These are phyloP conservation scores for Meganola albula DNA, from an alignment of 2,888 invertebrate species.

Conservation along the genomic window DNA sequence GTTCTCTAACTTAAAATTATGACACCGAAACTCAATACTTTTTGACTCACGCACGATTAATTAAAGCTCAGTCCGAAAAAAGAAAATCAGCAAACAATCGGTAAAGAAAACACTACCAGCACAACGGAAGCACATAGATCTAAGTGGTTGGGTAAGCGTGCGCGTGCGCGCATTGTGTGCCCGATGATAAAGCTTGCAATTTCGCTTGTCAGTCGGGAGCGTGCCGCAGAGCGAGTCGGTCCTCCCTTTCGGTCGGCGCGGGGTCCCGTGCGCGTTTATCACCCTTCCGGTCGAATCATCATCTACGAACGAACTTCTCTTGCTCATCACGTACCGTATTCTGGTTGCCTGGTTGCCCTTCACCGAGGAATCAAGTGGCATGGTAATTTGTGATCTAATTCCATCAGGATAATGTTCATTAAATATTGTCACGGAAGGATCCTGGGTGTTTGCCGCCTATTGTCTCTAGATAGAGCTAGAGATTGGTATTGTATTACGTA, in stretches of 20 bases:
- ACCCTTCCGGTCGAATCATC: conserved; percentile 40
- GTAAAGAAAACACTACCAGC: conserved; percentile 49
- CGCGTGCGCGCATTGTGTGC: conserved; percentile 48
- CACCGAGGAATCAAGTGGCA: conserved; percentile 58
- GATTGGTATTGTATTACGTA: conserved; percentile 66
- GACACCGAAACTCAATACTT: conserved; percentile 2
- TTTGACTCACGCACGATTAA: conserved; percentile 20
- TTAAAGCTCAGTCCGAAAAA: conserved; percentile 24
- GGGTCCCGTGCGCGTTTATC: conserved; percentile 33
- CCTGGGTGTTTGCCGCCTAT: conserved; percentile 49
- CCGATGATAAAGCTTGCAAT: conserved; percentile 67
- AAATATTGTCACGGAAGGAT: conserved; percentile 40
- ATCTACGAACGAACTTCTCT: conserved; percentile 30
- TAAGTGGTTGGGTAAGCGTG: conserved; percentile 58
- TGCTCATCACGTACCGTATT: conserved; percentile 32
- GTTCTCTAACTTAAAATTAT: too few relatives aligned
- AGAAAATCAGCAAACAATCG: conserved; percentile 47
- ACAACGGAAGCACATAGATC: conserved; percentile 67
- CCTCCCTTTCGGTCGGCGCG: conserved; percentile 33
- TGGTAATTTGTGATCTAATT: conserved; percentile 65
- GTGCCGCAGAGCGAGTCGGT: conserved; percentile 54
- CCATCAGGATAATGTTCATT: conserved; percentile 42
- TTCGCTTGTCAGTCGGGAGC: conserved; percentile 59
- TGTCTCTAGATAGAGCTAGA: conserved; percentile 46
- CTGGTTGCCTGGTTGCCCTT: conserved; percentile 44